Evolutionary conservation across 2,888 invertebrate genomes (phyloP), one percentile per base, ranked within the genome.

Genomic region (Torymus tubicola): DNA sequence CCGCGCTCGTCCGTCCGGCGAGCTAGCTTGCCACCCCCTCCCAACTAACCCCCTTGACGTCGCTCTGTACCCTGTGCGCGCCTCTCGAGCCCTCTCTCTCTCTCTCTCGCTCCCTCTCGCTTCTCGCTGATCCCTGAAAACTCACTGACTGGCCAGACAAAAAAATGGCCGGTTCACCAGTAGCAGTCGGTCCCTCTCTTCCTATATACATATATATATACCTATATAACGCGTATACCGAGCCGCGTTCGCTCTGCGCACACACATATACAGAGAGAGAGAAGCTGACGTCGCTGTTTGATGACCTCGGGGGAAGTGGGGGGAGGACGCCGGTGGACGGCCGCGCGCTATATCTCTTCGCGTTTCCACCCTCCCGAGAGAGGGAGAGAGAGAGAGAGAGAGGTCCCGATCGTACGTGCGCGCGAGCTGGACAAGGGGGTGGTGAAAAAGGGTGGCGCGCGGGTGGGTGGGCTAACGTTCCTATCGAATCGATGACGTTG

Each of bases 61-160:
- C 75, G 75, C 80, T 75, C 57, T 60, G 75, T 69, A 53, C 24
- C 11, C 58, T 52, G 42, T n/a, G n/a, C 16, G 13, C 50, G 58
- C 57, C 69, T 70, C 73, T 77, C 73, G 70, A 79, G 70, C 82
- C 71, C 79, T 74, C 64, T 58, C 52, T 64, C 60, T 61, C 60
- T 61, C 77, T 81, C 84, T 82, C 85, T 80, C 81, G 81, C 84
- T 79, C 82, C 73, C 77, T 78, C 81, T 70, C 76, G 63, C 60
- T 74, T 42, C 89, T 89, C 88, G 90, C 90, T 90, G 90, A 90
- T 89, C 89, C 90, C 90, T 88, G 90, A 90, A 76, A 88, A 90
- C 89, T 90, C 90, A 89, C 90, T 90, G 90, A 90, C 90, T 90
- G 89, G 88, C 89, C 90, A 90, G 90, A 90, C 90, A 89, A 90